Base-by-base conservation (phyloP, 2,888 invertebrate species). In the Neoitamus cyanurus region DNA sequence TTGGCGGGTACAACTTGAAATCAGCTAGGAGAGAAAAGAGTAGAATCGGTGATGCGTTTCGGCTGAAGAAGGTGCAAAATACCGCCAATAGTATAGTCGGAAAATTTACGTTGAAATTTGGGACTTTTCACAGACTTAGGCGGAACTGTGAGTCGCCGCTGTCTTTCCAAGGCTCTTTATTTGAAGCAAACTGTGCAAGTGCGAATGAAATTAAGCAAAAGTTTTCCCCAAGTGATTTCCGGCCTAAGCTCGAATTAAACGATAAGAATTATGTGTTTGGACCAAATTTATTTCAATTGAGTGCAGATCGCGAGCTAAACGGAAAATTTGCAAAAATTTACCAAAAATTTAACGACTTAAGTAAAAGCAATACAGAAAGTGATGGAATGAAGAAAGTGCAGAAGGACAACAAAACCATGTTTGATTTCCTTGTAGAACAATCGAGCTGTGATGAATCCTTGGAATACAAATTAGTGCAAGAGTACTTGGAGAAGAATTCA, bases 401-500 rank as follows among this genome's bases (percentile, higher is more conserved):
- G 77, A 88, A 89, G 82, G 89, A 90, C 73, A 87, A 89, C 0
- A 89, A 89, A 77, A 89, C 89, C 1, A 88, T 90, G 5, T 90
- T 90, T 68, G 89, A 89, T 77, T 88, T 89, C 83, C 87, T 90
- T 0, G 88, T 90, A n/a, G 90, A 90, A 36, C 87, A 89, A 0
- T 89, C 90, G 0, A 90, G 90, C 84, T 90, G 90, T 83, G 90
- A 91, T 87, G 91, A 90, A 85, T 90, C 90, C 0, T 75, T 90
- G n/a, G 91, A 91, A 84, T 90, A 90, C 87, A 89, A 89, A 15
- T 86, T 91, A 82, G 88, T 91, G 28, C 90, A 90, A 85, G 90
- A 91, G 83, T 91, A 91, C 83, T 87, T 91, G 37, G 91, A 91
- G 84, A 89, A 89, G n/a, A 90, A 90, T 87, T 90, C 90, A 0